Percentiles rank a stretch among this genome's conserved stretches.
These are phyloP conservation scores for Lordiphosa mommai DNA, from an alignment of 1,140 invertebrate species.

Conservation along the genomic window DNA sequence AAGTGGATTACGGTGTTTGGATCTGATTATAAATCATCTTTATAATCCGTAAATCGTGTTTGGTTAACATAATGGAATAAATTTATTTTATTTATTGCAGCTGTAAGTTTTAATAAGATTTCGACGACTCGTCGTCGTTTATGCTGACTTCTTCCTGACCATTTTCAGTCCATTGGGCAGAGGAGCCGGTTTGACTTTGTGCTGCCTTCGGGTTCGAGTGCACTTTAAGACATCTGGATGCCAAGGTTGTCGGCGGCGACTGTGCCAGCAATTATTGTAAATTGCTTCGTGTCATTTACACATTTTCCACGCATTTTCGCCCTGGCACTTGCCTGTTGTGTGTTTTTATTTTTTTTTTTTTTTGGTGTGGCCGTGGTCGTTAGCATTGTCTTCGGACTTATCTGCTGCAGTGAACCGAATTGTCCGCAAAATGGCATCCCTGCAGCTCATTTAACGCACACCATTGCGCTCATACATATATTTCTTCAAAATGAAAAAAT, in stretches of 20 bases:
- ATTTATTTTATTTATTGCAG: slow-evolving; percentile 78
- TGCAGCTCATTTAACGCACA: slow-evolving; percentile 66
- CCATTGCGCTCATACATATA: slow-evolving; percentile 21
- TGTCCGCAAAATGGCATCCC: slow-evolving; percentile 44
- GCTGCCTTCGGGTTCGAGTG: slow-evolving; percentile 52
- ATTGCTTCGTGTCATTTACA: slow-evolving; percentile 73
- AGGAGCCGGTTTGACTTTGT: slow-evolving; percentile 15
- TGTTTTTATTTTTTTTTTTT: slow-evolving; percentile 8
- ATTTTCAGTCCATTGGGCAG: neutral
- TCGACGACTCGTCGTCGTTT: slow-evolving; percentile 52
- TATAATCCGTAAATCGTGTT: slow-evolving; percentile 78
- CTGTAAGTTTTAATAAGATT: slow-evolving; percentile 78
- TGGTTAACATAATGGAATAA: slow-evolving; percentile 78
- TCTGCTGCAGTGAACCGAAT: slow-evolving; percentile 34
- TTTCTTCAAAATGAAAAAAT: slow-evolving; percentile 15
- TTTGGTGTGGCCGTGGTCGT: slow-evolving; percentile 27
- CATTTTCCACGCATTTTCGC: slow-evolving; percentile 71
- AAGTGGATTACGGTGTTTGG: slow-evolving; percentile 77
- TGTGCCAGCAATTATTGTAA: slow-evolving; percentile 67
- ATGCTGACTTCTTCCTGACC: slow-evolving; percentile 4
- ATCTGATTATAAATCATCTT: slow-evolving; percentile 78
- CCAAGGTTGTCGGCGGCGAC: slow-evolving; percentile 26
- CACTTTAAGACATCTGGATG: slow-evolving; percentile 51
- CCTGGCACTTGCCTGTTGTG: slow-evolving; percentile 12
- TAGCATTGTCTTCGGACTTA: slow-evolving; percentile 39